Conservation (phyloP, 1,140 invertebrate species). For the Dendrolimus kikuchii region DNA sequence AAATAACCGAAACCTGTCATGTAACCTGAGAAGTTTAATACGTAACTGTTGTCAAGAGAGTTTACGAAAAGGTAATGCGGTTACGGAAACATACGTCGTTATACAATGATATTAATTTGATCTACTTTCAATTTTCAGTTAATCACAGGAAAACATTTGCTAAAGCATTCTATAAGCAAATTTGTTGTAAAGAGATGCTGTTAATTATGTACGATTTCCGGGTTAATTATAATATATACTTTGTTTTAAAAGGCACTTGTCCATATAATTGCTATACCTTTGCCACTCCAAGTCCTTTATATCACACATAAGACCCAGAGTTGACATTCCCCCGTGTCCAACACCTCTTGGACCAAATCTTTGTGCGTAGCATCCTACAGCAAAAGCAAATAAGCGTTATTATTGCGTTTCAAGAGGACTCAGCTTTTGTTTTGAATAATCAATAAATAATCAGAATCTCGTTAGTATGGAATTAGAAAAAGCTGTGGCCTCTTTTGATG, state of each 20-base stretch:
- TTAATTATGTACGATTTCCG: background rate
- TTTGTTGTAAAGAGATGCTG: conserved; percentile 17
- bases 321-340: conserved; percentile 88
- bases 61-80: background rate
- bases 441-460: background rate
- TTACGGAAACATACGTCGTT: conserved; percentile 1
- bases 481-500: conserved; percentile 47
- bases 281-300: conserved; percentile 77
- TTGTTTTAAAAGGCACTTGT: conserved; percentile 16
- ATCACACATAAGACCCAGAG: conserved; percentile 79
- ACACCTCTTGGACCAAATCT: conserved; percentile 92
- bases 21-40: conserved; percentile 56
- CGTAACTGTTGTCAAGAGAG: conserved; percentile 23
- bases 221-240: conserved; percentile 32
- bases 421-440: conserved; percentile 17
- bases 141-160: conserved; percentile 25
- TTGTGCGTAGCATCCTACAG: conserved; percentile 83
- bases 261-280: conserved; percentile 64
- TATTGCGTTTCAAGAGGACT: conserved; percentile 42
- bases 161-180: conserved; percentile 47
- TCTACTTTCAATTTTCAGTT: too few species aligned
- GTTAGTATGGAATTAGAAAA: conserved; percentile 9
- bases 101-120: background rate
- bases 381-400: conserved; percentile 64
- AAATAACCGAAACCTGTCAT: conserved; percentile 66